phyloP scores from a whole-genome alignment of 2,888 invertebrate genomes.

The Drosophila planitibia region DNA sequence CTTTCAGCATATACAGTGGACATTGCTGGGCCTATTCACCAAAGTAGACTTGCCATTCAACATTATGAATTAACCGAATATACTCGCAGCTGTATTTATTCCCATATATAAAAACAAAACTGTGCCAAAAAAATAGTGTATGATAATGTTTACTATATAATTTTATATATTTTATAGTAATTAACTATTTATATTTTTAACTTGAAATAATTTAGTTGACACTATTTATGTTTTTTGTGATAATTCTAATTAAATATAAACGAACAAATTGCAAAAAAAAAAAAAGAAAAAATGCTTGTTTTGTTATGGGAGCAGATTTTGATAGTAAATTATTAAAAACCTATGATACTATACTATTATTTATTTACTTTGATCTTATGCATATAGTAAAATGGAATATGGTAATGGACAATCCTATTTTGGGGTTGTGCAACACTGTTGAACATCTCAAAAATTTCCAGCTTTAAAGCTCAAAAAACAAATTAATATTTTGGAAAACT shows the following conservation, averaged over 20 bases:
- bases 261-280: slow-evolving; percentile 16
- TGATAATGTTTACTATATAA: slow-evolving; percentile 32
- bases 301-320: background rate
- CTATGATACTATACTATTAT: background rate
- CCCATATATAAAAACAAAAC: slow-evolving; percentile 27
- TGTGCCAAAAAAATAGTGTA: slow-evolving; percentile 69
- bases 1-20: slow-evolving; percentile 26
- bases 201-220: slow-evolving; percentile 61
- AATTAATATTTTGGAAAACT: slow-evolving; percentile 60
- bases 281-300: background rate
- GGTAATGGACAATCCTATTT: background rate
- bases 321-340: background rate
- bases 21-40: background rate
- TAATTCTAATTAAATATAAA: slow-evolving; percentile 67
- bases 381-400: slow-evolving; percentile 7
- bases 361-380: background rate
- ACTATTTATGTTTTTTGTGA: slow-evolving; percentile 75
- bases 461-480: slow-evolving; percentile 47
- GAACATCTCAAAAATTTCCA: slow-evolving; percentile 37
- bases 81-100: slow-evolving; percentile 33
- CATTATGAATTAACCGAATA: slow-evolving; percentile 20
- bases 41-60: slow-evolving; percentile 38
- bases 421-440: slow-evolving; percentile 47
- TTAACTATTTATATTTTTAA: slow-evolving; percentile 61
- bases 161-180: slow-evolving; percentile 54